These are phyloP conservation scores for Lipophrys pholis DNA, from an alignment of 2,113 vertebrate species.

Conservation along the genomic window DNA sequence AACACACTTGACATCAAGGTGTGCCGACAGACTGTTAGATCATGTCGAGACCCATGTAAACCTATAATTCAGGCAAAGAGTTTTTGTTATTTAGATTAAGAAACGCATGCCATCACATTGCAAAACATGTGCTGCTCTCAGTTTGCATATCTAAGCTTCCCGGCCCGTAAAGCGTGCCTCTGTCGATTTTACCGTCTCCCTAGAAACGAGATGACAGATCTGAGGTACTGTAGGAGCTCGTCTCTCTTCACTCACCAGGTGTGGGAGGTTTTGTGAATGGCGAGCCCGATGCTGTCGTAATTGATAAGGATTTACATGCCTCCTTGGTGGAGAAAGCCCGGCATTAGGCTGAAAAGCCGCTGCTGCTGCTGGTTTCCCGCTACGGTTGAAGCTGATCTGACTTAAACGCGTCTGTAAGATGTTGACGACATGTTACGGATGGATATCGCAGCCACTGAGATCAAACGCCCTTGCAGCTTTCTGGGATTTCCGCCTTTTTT, in stretches of 20 bases:
- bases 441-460: slow-evolving; percentile 38
- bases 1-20: slow-evolving; percentile 57
- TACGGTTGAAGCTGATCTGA: slow-evolving; percentile 4
- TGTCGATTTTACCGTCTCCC: slow-evolving; percentile 71
- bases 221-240: slow-evolving; percentile 59
- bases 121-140: slow-evolving; percentile 60
- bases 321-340: slow-evolving; percentile 46
- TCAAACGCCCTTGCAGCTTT: slow-evolving; percentile 48
- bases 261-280: slow-evolving; percentile 65
- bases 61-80: slow-evolving; percentile 40
- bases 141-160: slow-evolving; percentile 70
- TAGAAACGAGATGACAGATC: slow-evolving; percentile 61
- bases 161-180: slow-evolving; percentile 46
- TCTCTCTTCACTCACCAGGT: slow-evolving; percentile 74
- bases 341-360: slow-evolving; percentile 41
- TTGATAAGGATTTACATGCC: slow-evolving; percentile 65
- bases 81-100: background rate
- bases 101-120: slow-evolving; percentile 13
- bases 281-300: slow-evolving; percentile 55
- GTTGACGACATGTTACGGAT: slow-evolving; percentile 53
- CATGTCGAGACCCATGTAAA: slow-evolving; percentile 34
- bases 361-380: slow-evolving; percentile 8
- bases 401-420: slow-evolving; percentile 36
- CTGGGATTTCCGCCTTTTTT: slow-evolving; percentile 54
- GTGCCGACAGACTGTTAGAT: slow-evolving; percentile 36